Conservation (phyloP, 2,888 invertebrate genomes). For the Dastarcus helophoroides region DNA sequence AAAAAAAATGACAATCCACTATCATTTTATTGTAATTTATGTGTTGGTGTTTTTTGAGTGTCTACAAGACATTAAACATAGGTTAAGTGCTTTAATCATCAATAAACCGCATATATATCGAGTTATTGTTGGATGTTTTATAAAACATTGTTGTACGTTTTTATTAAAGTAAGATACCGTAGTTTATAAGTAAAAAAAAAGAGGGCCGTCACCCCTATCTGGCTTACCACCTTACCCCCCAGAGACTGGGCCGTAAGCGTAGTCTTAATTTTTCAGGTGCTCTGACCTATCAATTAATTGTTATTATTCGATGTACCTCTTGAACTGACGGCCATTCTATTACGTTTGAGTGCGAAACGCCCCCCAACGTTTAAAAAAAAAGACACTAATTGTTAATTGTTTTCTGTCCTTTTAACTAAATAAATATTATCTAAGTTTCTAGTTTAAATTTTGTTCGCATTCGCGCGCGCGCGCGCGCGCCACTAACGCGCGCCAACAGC, state of each 20-base stretch:
- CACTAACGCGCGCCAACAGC: too few species aligned
- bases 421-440: too few species aligned
- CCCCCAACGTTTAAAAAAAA: too few species aligned
- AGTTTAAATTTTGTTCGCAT: too few species aligned
- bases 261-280: slow-evolving; percentile 33
- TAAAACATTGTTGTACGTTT: slow-evolving; percentile 30
- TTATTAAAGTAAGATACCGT: slow-evolving; percentile 19
- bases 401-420: too few species aligned
- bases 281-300: slow-evolving; percentile 35
- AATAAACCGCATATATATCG: slow-evolving; percentile 21
- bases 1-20: slow-evolving; percentile 35
- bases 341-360: too few species aligned
- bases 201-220: slow-evolving; percentile 13
- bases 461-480: too few species aligned
- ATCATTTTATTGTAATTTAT: slow-evolving; percentile 31
- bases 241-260: slow-evolving; percentile 31
- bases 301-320: slow-evolving; percentile 33
- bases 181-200: too few species aligned
- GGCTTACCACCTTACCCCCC: slow-evolving; percentile 14
- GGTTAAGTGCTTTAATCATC: slow-evolving; percentile 26
- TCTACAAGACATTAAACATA: slow-evolving; percentile 31
- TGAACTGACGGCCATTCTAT: slow-evolving; percentile 30
- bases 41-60: slow-evolving; percentile 32
- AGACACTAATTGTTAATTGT: too few species aligned
- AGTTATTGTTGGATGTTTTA: slow-evolving; percentile 28